Conservation (phyloP, 2,113 vertebrate genomes). For the Egretta garzetta region DNA sequence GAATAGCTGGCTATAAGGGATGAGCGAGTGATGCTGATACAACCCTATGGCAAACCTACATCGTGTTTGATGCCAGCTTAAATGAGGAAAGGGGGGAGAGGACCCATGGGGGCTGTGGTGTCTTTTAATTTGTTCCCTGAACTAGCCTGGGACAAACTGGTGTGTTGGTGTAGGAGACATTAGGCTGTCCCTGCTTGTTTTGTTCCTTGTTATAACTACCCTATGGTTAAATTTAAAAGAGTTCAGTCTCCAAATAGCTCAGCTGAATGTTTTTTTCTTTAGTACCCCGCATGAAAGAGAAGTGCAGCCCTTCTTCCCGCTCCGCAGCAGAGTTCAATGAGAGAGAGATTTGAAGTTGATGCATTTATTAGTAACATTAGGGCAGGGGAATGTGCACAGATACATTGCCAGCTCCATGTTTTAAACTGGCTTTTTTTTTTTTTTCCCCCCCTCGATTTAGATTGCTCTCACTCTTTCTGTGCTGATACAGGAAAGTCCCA, state of each 20-base stretch:
- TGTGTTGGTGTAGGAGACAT: neutral
- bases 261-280: neutral
- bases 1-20: neutral
- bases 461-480: neutral
- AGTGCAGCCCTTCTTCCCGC: conserved; percentile 24
- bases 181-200: conserved; percentile 24
- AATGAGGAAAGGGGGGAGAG: neutral
- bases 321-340: neutral
- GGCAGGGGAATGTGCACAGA: neutral
- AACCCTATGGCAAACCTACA: neutral
- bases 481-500: conserved; percentile 25
- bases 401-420: neutral
- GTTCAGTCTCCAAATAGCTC: conserved; percentile 19
- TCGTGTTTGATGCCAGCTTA: neutral
- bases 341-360: neutral
- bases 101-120: neutral
- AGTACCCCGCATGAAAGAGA: conserved; percentile 16
- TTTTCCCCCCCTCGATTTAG: neutral
- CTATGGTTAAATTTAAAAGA: conserved; percentile 11
- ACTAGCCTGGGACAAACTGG: neutral
- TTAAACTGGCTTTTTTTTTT: neutral
- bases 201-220: neutral
- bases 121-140: conserved; percentile 13
- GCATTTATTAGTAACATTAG: conserved; percentile 26
- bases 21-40: neutral